phyloP scores from a whole-genome alignment of 2,113 vertebrate species.

The Anarhynchus alexandrinus region DNA sequence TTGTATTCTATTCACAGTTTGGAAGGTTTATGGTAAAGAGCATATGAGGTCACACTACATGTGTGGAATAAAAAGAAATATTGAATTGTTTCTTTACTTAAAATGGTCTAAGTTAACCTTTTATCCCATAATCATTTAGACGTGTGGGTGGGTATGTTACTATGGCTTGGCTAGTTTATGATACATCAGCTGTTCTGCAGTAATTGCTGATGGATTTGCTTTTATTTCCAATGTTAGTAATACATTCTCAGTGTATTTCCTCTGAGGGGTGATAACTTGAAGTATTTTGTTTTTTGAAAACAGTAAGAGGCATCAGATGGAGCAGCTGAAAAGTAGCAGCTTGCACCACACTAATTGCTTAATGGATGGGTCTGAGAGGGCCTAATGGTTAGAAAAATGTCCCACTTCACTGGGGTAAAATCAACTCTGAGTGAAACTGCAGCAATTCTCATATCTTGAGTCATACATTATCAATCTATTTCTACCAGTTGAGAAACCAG shows the following conservation, averaged over 20 bases:
- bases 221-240: slow-evolving; percentile 4
- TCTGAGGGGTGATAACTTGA: not conserved
- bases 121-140: not conserved
- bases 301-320: not conserved
- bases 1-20: not conserved
- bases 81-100: not conserved
- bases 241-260: not conserved
- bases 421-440: not conserved
- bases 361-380: not conserved
- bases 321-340: not conserved
- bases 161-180: not conserved
- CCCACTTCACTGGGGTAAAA: not conserved
- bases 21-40: not conserved
- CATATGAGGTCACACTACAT: not conserved
- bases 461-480: not conserved
- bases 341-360: not conserved
- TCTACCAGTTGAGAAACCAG: not conserved
- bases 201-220: slow-evolving; percentile 8
- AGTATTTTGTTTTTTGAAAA: not conserved
- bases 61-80: not conserved
- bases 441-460: not conserved
- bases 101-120: slow-evolving; percentile 9
- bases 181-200: not conserved
- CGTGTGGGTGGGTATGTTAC: not conserved
- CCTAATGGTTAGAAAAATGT: not conserved